Evolutionary conservation across 2,888 invertebrate genomes (phyloP), one percentile per base, ranked within the genome.

Genomic region (Eristalis intricaria): DNA sequence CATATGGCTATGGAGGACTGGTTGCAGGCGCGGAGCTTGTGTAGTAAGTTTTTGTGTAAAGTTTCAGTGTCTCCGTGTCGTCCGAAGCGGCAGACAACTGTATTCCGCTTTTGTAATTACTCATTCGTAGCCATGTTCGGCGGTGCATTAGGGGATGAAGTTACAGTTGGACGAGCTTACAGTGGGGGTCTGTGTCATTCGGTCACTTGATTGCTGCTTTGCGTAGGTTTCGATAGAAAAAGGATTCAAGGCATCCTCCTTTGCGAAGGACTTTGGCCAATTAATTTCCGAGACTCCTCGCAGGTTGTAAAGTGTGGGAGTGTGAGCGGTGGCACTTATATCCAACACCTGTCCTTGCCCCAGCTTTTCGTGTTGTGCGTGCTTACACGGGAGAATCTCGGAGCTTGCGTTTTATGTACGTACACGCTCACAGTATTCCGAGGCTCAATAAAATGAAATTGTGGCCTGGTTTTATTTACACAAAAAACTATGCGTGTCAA

Each of bases 101-200:
- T 70, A 68, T 71, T 40, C 77, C 29, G 60, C n/a, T 74, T 56
- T 50, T 40, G 70, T 75, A 80, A 84, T 80, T 79, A 79, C 75
- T 84, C 84, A 80, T 74, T 79, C 75, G 74, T 38, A n/a, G 26
- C 43, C 69, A 64, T 60, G 70, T 66, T 56, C 38, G 38, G 64
- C 2, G 43, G 56, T 40, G 65, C 78, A 79, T 71, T 71, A 32
- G 38, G 26, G 64, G 40, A 65, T 35, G 50, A 61, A 56, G 77
- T 68, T 64, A 35, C 69, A 70, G 64, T 69, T 84, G 63, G 64
- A 35, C 61, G 40, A 38, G 19, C 35, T 15, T 70, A 84, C 84
- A 84, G 79, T 84, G 29, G 38, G 19, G 26, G 61, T 74, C n/a
- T 35, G 63, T 73, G 73, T 74, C 50, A 80, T 73, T 73, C 74